A percentile compares a stretch with the other conserved stretches of the same genome.
These are phyloP conservation scores for Pogonomyrmex californicus DNA, from an alignment of 1,140 invertebrate genomes.

Conservation along the genomic window DNA sequence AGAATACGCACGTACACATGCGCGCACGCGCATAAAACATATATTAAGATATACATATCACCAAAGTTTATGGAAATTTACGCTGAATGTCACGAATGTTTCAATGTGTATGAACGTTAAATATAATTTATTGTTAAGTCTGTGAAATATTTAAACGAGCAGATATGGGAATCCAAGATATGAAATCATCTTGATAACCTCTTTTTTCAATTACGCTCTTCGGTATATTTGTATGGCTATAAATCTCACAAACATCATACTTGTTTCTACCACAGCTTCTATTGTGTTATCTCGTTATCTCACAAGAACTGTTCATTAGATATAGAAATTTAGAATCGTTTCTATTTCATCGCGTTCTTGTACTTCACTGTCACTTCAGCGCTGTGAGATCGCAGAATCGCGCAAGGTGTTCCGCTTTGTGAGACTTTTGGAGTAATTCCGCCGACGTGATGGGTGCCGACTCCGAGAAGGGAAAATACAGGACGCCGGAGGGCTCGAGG, in stretches of 20 bases:
- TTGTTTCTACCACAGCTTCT: not conserved
- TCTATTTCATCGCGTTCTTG: not conserved
- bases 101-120: not conserved
- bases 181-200: not conserved
- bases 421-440: not conserved
- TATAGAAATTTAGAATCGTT: not conserved
- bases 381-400: not conserved
- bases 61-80: too few relatives aligned
- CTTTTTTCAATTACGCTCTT: not conserved
- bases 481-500: constrained; percentile 66
- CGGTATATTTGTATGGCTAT: not conserved
- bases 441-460: constrained; percentile 35
- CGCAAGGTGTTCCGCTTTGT: not conserved
- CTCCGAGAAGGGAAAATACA: constrained; percentile 68
- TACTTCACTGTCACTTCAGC: not conserved
- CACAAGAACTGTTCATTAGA: not conserved
- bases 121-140: not conserved
- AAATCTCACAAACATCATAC: not conserved
- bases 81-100: too few relatives aligned
- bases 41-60: too few relatives aligned
- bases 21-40: too few relatives aligned
- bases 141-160: too few relatives aligned
- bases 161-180: not conserved
- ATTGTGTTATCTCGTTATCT: not conserved
- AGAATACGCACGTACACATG: not conserved